Evolutionary conservation across 64 coral and sea anemone genomes (phyloP).

Genomic region (Cladopsammia gracilis): DNA sequence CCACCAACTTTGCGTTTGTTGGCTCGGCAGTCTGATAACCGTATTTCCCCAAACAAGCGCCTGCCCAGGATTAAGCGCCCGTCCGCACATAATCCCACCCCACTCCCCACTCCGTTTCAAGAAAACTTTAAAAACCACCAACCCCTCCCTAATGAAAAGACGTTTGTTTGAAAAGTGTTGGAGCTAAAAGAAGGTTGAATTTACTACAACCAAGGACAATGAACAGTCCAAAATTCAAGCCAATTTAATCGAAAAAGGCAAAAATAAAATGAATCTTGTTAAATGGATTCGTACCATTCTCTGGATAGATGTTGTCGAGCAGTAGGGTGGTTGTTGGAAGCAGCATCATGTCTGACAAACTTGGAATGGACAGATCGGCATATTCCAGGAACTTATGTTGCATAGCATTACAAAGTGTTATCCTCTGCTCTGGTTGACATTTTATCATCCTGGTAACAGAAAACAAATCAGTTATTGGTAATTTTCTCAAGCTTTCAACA

Average conservation of each 20-base stretch:
- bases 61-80: no score
- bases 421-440: constrained; percentile 40
- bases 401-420: constrained; percentile 29
- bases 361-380: background rate
- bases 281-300: background rate
- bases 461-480: background rate
- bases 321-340: constrained; percentile 65
- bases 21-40: no score
- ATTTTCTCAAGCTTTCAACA: background rate
- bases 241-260: background rate
- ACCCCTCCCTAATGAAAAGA: no score
- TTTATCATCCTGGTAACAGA: constrained; percentile 54
- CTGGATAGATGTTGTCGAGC: constrained; percentile 53
- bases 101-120: no score
- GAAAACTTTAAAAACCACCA: no score
- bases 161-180: no score
- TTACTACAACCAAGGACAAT: no score
- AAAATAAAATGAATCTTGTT: background rate
- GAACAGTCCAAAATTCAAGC: no score
- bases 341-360: constrained; percentile 64
- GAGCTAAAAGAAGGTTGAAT: no score
- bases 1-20: no score
- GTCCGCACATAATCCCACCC: no score
- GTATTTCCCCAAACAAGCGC: no score
- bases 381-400: constrained; percentile 35